phyloP scores from a whole-genome alignment of 2,797 vertebrate species.

The Aplochiton taeniatus region DNA sequence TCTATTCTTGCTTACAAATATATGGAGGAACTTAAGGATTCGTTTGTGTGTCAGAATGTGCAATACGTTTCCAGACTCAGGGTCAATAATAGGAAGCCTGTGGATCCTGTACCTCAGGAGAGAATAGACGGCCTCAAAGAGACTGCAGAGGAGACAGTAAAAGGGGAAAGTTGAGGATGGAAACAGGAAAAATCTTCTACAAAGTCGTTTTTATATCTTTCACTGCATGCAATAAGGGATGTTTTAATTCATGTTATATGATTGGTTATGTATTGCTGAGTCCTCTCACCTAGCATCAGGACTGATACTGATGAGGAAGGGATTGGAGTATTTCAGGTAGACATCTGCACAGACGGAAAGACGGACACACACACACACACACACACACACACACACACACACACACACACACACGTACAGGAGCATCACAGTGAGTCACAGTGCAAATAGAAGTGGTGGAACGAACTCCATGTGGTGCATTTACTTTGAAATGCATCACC shows the following conservation, averaged over 20 bases:
- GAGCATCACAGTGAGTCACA: not conserved
- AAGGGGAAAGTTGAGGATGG: not conserved
- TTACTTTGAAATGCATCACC: constrained; percentile 84
- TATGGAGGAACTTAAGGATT: constrained; percentile 92
- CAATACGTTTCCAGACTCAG: constrained; percentile 84
- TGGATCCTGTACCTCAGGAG: constrained; percentile 87
- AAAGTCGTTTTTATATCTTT: no score
- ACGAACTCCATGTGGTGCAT: constrained; percentile 36
- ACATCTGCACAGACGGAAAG: constrained; percentile 57
- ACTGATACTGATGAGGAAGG: constrained; percentile 68
- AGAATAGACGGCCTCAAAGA: constrained; percentile 75
- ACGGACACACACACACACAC: constrained; percentile 10
- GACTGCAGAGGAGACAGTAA: constrained; percentile 46
- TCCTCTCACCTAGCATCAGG: constrained; percentile 69
- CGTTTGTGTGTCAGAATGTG: constrained; percentile 94
- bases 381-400: constrained; percentile 1
- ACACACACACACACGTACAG: not conserved
- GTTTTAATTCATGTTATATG: no score
- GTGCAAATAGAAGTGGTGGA: not conserved
- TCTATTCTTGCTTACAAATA: constrained; percentile 82
- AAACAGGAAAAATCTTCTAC: not conserved
- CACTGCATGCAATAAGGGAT: no score
- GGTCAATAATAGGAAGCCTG: constrained; percentile 89
- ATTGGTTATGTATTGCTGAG: not conserved
- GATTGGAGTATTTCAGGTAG: constrained; percentile 62